Evolutionary conservation across 1,140 invertebrate genomes (phyloP), one percentile per base, ranked within the genome.

Genomic region (Zaprionus gabonicus): DNA sequence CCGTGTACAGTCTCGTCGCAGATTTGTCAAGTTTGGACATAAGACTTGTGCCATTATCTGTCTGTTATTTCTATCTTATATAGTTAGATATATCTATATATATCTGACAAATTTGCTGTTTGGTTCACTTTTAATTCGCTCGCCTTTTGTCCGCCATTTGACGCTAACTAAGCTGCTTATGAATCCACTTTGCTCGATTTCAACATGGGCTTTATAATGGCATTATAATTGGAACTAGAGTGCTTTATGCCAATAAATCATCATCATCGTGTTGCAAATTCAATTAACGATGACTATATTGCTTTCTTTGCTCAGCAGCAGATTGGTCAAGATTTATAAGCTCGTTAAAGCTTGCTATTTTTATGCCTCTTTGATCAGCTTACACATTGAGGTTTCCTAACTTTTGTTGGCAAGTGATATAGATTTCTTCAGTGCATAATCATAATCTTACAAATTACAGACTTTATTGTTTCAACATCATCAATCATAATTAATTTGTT

Each of bases 231-330:
- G 72, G 41, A 51, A 71, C 72, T 75, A 63, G 55, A 71, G 72
- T 63, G 41, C 66, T 58, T 58, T 70, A 64, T 75, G 67, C 57
- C 59, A 71, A 75, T 75, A 75, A 71, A 64, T 71, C 53, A 71
- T 34, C 55, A 75, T 41, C 55, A 75, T 41, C 55, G 28, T 58
- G 20, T 71, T 62, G 38, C 44, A 70, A 58, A 63, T 75, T 63
- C 67, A 64, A 75, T 71, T 75, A 63, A 64, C 31, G 38, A 36
- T 71, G 34, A 71, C 51, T 64, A 64, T 56, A 5, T 13, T 2
- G 13, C 23, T 55, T 55, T 55, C 51, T 55, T 44, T 13, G 23
- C 10, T n/a, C 23, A 41, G 23, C 38, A 56, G 36, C 38, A 56
- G 36, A 65, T 65, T 56, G 63, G n/a, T 23, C 31, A 65, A 65